Percentiles rank a stretch among this genome's conserved stretches.
These are phyloP conservation scores for Pempheris klunzingeri DNA, from an alignment of 2,797 vertebrate species.

Conservation along the genomic window DNA sequence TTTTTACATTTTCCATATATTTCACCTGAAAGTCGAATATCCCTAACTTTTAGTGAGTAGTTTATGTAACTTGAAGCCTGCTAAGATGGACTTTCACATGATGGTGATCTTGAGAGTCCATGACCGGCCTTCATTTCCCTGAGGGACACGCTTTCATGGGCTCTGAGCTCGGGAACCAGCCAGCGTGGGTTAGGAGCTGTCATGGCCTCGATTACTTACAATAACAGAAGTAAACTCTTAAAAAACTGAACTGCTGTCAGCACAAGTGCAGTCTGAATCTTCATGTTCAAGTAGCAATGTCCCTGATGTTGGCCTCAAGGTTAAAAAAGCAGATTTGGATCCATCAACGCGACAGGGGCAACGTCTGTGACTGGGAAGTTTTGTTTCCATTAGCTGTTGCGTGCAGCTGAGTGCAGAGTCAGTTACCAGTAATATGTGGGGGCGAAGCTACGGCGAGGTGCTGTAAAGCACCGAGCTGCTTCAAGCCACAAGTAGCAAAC, in stretches of 20 bases:
- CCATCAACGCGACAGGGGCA: no score
- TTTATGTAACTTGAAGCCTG: no score
- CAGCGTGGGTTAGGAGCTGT: neutral
- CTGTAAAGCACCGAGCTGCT: neutral
- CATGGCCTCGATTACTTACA: neutral
- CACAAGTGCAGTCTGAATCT: neutral
- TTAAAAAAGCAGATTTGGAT: conserved; percentile 13
- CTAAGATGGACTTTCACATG: no score
- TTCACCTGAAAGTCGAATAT: no score
- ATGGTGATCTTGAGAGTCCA: no score
- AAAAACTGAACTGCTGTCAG: neutral
- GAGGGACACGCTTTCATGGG: neutral
- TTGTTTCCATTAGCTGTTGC: neutral
- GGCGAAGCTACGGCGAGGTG: neutral
- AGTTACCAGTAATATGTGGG: neutral
- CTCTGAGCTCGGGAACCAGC: neutral
- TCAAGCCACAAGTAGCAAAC: neutral
- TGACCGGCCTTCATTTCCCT: no score
- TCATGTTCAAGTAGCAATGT: neutral
- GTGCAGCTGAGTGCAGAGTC: neutral
- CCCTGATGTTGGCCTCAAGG: neutral
- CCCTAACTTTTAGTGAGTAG: no score
- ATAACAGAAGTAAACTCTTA: neutral
- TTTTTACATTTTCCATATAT: no score
- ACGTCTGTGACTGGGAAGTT: no score